These are phyloP conservation scores for Hemiscyllium ocellatum DNA, from an alignment of 2,113 vertebrate species.

Conservation along the genomic window DNA sequence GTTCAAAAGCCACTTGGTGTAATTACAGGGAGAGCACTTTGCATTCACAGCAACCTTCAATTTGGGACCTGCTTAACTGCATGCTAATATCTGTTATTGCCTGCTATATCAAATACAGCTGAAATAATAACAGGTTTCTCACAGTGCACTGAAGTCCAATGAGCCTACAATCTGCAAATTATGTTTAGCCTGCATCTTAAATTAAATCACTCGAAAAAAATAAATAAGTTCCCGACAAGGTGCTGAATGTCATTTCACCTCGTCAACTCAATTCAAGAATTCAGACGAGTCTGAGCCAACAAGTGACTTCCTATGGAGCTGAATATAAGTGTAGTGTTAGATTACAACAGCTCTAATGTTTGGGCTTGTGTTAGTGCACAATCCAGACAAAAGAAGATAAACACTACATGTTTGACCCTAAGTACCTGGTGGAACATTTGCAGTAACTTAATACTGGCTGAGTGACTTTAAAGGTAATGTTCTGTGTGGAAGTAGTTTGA, in stretches of 20 bases:
- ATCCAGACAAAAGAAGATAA: background rate
- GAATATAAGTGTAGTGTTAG: background rate
- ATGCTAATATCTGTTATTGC: constrained; percentile 36
- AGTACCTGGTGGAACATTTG: background rate
- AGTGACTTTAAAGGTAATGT: background rate
- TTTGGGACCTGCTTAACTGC: constrained; percentile 27
- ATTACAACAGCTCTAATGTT: background rate
- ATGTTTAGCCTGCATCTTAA: constrained; percentile 28
- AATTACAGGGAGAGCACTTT: constrained; percentile 25
- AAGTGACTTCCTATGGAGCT: background rate
- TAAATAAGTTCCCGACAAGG: constrained; percentile 22
- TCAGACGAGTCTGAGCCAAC: background rate
- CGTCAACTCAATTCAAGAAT: background rate
- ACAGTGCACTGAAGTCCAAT: background rate
- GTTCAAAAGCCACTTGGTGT: constrained; percentile 32
- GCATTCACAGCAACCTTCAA: constrained; percentile 24
- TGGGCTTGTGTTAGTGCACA: background rate
- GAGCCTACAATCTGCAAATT: constrained; percentile 4
- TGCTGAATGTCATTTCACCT: constrained; percentile 14
- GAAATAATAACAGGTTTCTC: constrained; percentile 36
- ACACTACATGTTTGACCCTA: background rate
- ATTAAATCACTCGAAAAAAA: constrained; percentile 24
- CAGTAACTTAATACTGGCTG: background rate
- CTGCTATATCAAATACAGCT: constrained; percentile 26
- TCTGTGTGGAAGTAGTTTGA: background rate